These are phyloP conservation scores for Limonius californicus DNA, from an alignment of 1,140 invertebrate genomes.

Conservation along the genomic window DNA sequence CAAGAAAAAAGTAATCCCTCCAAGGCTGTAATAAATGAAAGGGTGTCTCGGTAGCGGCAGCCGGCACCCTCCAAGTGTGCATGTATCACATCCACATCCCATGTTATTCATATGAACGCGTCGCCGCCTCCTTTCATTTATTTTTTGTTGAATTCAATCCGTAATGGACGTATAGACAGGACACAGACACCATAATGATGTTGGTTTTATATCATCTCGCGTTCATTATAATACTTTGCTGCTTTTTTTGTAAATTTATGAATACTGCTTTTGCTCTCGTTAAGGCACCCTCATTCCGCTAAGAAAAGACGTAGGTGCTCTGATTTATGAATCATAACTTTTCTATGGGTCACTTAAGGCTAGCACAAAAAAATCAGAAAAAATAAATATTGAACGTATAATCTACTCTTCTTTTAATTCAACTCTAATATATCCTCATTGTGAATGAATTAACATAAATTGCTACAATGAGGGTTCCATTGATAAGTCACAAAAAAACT, in stretches of 20 bases:
- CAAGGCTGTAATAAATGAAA: constrained; percentile 18
- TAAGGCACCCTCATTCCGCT: background rate
- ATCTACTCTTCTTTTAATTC: too few relatives aligned
- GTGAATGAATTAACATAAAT: background rate
- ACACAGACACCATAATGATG: constrained; percentile 23
- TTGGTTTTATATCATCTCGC: constrained; percentile 21
- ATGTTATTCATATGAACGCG: constrained; percentile 19
- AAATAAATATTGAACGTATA: too few relatives aligned
- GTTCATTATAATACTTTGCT: constrained; percentile 23
- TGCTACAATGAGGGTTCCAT: background rate
- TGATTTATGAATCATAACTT: background rate
- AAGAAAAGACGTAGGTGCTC: background rate
- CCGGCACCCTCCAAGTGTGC: constrained; percentile 16
- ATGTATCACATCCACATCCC: constrained; percentile 18
- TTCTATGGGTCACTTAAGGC: background rate
- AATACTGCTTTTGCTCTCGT: too few relatives aligned
- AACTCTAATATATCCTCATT: background rate
- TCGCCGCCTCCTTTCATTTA: constrained; percentile 21
- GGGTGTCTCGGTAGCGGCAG: constrained; percentile 19
- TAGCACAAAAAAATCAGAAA: background rate
- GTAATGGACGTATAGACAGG: constrained; percentile 20
- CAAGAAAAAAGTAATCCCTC: background rate
- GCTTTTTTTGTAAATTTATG: background rate
- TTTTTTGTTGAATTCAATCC: constrained; percentile 18
- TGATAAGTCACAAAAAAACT: background rate